Percentiles rank a stretch among this genome's conserved stretches.
Evolutionary conservation across 2,113 vertebrate genomes (phyloP).

Genomic region (Chrysemys picta): DNA sequence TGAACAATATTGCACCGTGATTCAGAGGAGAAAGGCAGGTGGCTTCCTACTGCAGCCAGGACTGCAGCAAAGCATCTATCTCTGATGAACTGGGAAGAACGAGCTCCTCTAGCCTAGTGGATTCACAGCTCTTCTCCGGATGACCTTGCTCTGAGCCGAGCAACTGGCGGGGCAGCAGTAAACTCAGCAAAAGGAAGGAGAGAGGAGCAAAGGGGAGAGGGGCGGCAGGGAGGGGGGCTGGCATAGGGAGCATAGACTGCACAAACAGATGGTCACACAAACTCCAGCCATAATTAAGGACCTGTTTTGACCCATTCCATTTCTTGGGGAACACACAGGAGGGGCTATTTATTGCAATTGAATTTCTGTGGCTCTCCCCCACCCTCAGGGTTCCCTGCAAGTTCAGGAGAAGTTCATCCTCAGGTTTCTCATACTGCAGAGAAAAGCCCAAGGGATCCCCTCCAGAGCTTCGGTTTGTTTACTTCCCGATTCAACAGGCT

Average conservation of each 20-base stretch:
- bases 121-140: slow-evolving; percentile 70
- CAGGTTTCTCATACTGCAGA: not conserved
- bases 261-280: not conserved
- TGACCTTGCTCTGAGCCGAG: slow-evolving; percentile 35
- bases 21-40: slow-evolving; percentile 34
- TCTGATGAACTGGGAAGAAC: slow-evolving; percentile 50
- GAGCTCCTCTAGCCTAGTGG: slow-evolving; percentile 59
- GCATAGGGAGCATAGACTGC: not conserved
- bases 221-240: not conserved
- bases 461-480: not conserved
- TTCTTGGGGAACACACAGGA: not conserved
- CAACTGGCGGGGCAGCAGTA: not conserved
- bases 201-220: not conserved
- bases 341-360: not conserved
- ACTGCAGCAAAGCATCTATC: slow-evolving; percentile 37
- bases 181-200: not conserved
- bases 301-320: not conserved
- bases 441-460: not conserved
- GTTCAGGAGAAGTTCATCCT: not conserved
- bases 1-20: slow-evolving; percentile 63
- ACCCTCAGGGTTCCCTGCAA: not conserved
- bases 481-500: fast-evolving
- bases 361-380: not conserved
- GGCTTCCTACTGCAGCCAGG: slow-evolving; percentile 6
- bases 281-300: not conserved